Conservation (phyloP, 92 coral and sea anemone genomes). For the Galaxea fascicularis region DNA sequence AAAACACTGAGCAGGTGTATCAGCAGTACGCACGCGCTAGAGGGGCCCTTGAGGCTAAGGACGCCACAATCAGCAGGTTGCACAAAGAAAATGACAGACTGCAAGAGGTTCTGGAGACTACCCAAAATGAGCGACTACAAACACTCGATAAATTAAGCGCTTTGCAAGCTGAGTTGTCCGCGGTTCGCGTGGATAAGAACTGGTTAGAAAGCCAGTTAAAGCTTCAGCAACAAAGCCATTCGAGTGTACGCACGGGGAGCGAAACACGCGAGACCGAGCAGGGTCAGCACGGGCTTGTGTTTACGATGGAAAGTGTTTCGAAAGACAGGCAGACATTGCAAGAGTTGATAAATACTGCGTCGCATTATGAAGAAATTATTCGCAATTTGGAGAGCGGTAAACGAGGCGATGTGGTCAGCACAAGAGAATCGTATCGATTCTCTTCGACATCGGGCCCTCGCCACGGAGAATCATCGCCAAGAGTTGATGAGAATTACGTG, state of each 20-base stretch:
- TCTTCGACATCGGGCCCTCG: slow-evolving; percentile 12
- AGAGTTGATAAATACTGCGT: slow-evolving; percentile 83
- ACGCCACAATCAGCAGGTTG: slow-evolving; percentile 81
- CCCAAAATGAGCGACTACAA: slow-evolving; percentile 76
- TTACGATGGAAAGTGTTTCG: slow-evolving; percentile 73
- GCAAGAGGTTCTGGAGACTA: slow-evolving; percentile 80
- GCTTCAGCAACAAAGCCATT: slow-evolving; percentile 52
- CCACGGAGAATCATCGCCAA: slow-evolving; percentile 42
- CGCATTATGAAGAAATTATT: slow-evolving; percentile 87
- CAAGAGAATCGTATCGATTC: slow-evolving; percentile 47
- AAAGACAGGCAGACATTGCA: slow-evolving; percentile 84
- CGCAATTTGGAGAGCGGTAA: slow-evolving; percentile 67
- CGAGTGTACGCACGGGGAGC: slow-evolving; percentile 55
- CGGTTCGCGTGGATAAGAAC: slow-evolving; percentile 74
- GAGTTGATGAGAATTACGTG: slow-evolving; percentile 79
- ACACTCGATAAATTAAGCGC: slow-evolving; percentile 74
- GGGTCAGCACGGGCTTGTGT: slow-evolving; percentile 63
- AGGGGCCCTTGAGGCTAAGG: slow-evolving; percentile 81
- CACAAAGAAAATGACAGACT: slow-evolving; percentile 80
- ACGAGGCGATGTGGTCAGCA: slow-evolving; percentile 16
- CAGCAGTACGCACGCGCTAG: slow-evolving; percentile 91
- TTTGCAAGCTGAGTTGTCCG: slow-evolving; percentile 85
- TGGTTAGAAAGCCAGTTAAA: slow-evolving; percentile 85
- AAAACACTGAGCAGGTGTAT: slow-evolving; percentile 79
- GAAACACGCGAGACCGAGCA: slow-evolving; percentile 32